Evolutionary conservation across 2,797 vertebrate genomes (phyloP).

Genomic region (Fistularia commersonii): DNA sequence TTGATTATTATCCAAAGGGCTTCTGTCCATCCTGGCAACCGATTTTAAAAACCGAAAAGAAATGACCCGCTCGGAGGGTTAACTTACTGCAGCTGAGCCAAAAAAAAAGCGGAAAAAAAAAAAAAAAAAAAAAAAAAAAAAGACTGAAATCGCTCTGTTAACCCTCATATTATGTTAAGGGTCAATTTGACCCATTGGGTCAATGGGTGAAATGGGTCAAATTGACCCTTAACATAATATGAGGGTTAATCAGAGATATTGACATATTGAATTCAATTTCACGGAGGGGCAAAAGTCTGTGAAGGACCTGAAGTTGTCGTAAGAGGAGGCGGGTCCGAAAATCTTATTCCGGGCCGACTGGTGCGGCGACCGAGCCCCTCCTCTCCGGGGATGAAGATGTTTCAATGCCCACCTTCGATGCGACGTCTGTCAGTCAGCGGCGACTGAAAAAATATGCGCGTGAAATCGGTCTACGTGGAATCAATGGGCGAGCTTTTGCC

Average conservation of each 20-base stretch:
- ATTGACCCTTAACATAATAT: no score
- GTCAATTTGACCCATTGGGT: slow-evolving; percentile 33
- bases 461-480: slow-evolving; percentile 66
- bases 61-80: slow-evolving; percentile 45
- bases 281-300: slow-evolving; percentile 49
- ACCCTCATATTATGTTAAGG: no score
- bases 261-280: slow-evolving; percentile 50
- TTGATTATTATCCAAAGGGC: slow-evolving; percentile 48
- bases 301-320: slow-evolving; percentile 20
- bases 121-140: no score
- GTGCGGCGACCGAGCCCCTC: slow-evolving; percentile 29
- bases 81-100: slow-evolving; percentile 53
- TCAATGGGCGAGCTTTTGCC: slow-evolving; percentile 66
- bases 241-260: slow-evolving; percentile 52
- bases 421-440: slow-evolving; percentile 53
- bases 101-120: not conserved
- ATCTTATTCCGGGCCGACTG: slow-evolving; percentile 33
- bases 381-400: slow-evolving; percentile 56
- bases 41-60: slow-evolving; percentile 37
- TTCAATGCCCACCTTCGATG: slow-evolving; percentile 60
- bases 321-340: slow-evolving; percentile 45
- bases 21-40: slow-evolving; percentile 44
- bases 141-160: no score
- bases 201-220: no score
- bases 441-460: slow-evolving; percentile 45